Evolutionary conservation across 2,888 invertebrate genomes (phyloP).

Genomic region (Heterodera filipjevi): DNA sequence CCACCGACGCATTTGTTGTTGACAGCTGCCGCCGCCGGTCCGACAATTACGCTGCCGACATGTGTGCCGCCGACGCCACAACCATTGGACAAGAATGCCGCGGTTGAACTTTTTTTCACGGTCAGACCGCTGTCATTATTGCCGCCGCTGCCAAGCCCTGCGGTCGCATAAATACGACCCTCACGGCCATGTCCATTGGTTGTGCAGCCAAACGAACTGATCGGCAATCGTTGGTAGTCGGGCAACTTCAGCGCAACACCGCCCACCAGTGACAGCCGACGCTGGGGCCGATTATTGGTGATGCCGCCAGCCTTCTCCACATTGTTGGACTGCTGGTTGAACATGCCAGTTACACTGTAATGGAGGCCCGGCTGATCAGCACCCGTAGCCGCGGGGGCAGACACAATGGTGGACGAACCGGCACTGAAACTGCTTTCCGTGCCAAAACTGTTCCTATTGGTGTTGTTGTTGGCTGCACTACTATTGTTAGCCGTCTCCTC

Average conservation of each 20-base stretch:
- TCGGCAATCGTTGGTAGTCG: constrained; percentile 8
- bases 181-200: constrained; percentile 11
- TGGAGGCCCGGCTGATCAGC: neutral
- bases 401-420: neutral
- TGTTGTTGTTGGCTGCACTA: neutral
- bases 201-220: constrained; percentile 24
- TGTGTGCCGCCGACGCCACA: too few species aligned
- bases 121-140: neutral
- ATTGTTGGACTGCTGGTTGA: neutral
- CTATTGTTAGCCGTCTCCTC: neutral
- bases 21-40: neutral
- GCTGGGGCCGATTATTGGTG: neutral
- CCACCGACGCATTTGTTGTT: too few species aligned
- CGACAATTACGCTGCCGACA: neutral
- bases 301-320: neutral
- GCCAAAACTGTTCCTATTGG: neutral
- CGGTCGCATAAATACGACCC: constrained; percentile 25
- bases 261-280: constrained; percentile 17
- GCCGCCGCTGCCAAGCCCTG: constrained; percentile 1
- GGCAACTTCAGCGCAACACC: neutral
- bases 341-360: neutral
- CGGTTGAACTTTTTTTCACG: too few species aligned
- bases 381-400: neutral
- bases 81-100: too few species aligned
- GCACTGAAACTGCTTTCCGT: neutral